A percentile compares a stretch with the other conserved stretches of the same genome.
phyloP scores from a whole-genome alignment of 2,888 invertebrate genomes.

The Cordylochernes scorpioides region DNA sequence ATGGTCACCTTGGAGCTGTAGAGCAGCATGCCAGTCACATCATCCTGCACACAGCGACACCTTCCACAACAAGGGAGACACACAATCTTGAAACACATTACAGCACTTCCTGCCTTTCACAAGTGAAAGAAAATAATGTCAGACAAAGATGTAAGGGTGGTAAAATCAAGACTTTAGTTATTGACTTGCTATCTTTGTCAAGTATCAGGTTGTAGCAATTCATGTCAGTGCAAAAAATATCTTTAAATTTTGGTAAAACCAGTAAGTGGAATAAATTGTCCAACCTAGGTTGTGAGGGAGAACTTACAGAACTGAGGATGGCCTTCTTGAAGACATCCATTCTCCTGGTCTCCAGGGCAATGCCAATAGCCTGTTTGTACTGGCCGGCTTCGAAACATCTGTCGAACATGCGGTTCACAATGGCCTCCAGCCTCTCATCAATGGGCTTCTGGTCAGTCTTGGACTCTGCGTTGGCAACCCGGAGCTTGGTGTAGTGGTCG shows the following conservation, averaged over 20 bases:
- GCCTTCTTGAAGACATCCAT: conserved; percentile 88
- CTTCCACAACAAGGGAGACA: no score
- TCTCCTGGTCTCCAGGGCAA: conserved; percentile 80
- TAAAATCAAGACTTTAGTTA: no score
- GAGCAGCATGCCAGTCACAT: conserved; percentile 59
- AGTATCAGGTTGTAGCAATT: no score
- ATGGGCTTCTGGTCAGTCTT: conserved; percentile 25
- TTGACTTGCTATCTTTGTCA: no score
- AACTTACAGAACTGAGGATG: conserved; percentile 45
- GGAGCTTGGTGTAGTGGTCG: conserved; percentile 74
- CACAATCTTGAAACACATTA: no score
- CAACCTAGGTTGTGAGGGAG: no score
- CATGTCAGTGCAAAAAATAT: no score
- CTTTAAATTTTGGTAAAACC: no score
- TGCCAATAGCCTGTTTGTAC: conserved; percentile 76
- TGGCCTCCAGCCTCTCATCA: conserved; percentile 41
- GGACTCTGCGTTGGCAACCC: conserved; percentile 36
- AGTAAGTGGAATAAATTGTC: no score
- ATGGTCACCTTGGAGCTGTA: conserved; percentile 90
- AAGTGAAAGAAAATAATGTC: no score
- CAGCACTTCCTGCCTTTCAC: no score
- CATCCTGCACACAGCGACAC: conserved; percentile 31
- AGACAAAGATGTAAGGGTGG: no score
- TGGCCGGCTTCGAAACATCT: conserved; percentile 80
- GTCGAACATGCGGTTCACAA: conserved; percentile 91